Evolutionary conservation across 2,797 vertebrate genomes (phyloP).

Genomic region (Pseudopleuronectes americanus): DNA sequence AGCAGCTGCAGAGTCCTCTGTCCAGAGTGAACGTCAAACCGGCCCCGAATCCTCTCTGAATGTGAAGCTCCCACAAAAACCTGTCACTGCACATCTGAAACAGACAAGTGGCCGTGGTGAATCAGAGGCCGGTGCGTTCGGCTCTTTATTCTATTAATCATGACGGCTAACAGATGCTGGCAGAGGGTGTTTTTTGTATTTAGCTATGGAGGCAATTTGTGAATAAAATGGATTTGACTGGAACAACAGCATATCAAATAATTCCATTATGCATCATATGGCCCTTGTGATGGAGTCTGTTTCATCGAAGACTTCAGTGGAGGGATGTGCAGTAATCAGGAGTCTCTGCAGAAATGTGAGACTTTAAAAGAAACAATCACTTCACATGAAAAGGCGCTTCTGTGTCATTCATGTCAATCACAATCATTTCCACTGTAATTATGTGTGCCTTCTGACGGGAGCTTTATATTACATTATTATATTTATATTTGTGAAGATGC

Average conservation of each 20-base stretch:
- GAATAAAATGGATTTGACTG: slow-evolving; percentile 55
- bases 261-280: slow-evolving; percentile 47
- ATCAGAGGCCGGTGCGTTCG: slow-evolving; percentile 45
- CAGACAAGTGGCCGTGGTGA: slow-evolving; percentile 37
- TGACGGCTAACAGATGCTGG: slow-evolving; percentile 47
- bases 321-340: slow-evolving; percentile 15
- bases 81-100: slow-evolving; percentile 38
- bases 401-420: slow-evolving; percentile 21
- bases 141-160: slow-evolving; percentile 67
- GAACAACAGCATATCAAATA: slow-evolving; percentile 55
- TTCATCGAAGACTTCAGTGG: slow-evolving; percentile 28
- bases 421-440: slow-evolving; percentile 29
- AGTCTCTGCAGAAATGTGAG: slow-evolving; percentile 12
- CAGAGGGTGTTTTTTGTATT: background rate
- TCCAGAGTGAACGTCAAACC: slow-evolving; percentile 33
- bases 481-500: slow-evolving; percentile 3
- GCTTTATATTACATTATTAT: too few relatives aligned
- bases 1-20: slow-evolving; percentile 14
- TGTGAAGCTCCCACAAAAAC: slow-evolving; percentile 26
- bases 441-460: slow-evolving; percentile 29
- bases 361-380: slow-evolving; percentile 25
- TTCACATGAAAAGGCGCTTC: slow-evolving; percentile 14
- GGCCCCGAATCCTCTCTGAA: slow-evolving; percentile 12
- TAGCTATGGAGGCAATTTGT: slow-evolving; percentile 44
- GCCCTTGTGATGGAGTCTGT: slow-evolving; percentile 45